Evolutionary conservation across 2,797 vertebrate species (phyloP).

Genomic region (Danio tinwini): DNA sequence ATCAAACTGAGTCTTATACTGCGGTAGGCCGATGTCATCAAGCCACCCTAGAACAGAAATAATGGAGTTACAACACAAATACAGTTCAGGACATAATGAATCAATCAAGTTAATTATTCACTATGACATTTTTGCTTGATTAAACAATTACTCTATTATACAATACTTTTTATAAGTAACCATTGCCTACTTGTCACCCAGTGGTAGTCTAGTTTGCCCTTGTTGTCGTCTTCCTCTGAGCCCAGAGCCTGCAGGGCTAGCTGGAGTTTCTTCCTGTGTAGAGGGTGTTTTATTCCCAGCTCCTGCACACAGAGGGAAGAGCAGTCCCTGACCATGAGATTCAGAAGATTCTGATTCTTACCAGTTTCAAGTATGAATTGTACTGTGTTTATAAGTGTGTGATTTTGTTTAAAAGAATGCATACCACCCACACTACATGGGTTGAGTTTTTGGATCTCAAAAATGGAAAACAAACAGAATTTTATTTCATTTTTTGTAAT

Average conservation of each 20-base stretch:
- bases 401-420: too few relatives aligned
- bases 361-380: background rate
- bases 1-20: conserved; percentile 99
- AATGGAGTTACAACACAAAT: background rate
- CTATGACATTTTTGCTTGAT: background rate
- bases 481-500: too few relatives aligned
- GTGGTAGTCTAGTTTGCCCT: conserved; percentile 94
- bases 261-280: conserved; percentile 97
- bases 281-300: conserved; percentile 91
- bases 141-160: background rate
- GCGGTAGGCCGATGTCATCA: conserved; percentile 97
- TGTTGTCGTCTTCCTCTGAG: conserved; percentile 94
- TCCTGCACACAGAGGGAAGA: conserved; percentile 77
- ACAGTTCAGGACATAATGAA: background rate
- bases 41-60: conserved; percentile 86
- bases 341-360: background rate
- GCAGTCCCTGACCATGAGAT: conserved; percentile 2
- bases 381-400: too few relatives aligned
- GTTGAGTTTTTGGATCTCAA: too few relatives aligned
- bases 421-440: too few relatives aligned
- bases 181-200: conserved; percentile 94
- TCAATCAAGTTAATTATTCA: background rate
- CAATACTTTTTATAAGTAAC: background rate
- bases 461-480: too few relatives aligned
- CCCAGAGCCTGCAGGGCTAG: conserved; percentile 94